These are phyloP conservation scores for Periophthalmodon schlosseri DNA, from an alignment of 2,113 vertebrate species.

Conservation along the genomic window DNA sequence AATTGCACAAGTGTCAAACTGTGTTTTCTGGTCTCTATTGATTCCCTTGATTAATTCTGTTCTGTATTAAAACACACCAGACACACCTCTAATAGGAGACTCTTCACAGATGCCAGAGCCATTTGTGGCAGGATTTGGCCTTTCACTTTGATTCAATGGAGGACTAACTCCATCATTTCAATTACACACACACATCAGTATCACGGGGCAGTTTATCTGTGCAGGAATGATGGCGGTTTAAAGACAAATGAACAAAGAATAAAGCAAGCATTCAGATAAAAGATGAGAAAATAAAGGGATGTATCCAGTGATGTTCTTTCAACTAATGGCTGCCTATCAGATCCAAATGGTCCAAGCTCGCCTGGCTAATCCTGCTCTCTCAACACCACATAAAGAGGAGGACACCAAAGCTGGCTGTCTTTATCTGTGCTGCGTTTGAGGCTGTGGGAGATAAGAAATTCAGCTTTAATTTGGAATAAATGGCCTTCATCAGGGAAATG, in stretches of 20 bases:
- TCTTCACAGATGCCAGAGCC: background rate
- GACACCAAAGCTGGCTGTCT: conserved; percentile 47
- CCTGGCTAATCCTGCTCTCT: conserved; percentile 26
- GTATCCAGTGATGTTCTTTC: conserved; percentile 36
- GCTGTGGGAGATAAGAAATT: conserved; percentile 75
- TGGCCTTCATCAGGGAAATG: conserved; percentile 74
- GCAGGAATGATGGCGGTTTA: conserved; percentile 38
- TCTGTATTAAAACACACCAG: background rate
- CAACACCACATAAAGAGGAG: conserved; percentile 44
- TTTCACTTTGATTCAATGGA: conserved; percentile 5
- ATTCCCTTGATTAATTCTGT: background rate
- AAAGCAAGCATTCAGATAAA: conserved; percentile 42
- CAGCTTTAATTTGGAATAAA: conserved; percentile 82
- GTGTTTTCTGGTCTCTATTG: background rate
- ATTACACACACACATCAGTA: conserved; percentile 18
- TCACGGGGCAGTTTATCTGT: conserved; percentile 38
- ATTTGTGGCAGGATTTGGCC: conserved; percentile 2
- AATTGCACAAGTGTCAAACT: background rate
- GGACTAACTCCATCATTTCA: conserved; percentile 3
- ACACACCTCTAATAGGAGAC: background rate
- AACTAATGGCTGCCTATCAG: conserved; percentile 51
- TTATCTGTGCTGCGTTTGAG: conserved; percentile 54
- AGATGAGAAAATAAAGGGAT: conserved; percentile 41
- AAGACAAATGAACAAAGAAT: conserved; percentile 40
- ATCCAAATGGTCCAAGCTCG: conserved; percentile 34